Evolutionary conservation across 2,888 invertebrate species (phyloP), one percentile per base, ranked within the genome.

Genomic region (Brachycybe producta): DNA sequence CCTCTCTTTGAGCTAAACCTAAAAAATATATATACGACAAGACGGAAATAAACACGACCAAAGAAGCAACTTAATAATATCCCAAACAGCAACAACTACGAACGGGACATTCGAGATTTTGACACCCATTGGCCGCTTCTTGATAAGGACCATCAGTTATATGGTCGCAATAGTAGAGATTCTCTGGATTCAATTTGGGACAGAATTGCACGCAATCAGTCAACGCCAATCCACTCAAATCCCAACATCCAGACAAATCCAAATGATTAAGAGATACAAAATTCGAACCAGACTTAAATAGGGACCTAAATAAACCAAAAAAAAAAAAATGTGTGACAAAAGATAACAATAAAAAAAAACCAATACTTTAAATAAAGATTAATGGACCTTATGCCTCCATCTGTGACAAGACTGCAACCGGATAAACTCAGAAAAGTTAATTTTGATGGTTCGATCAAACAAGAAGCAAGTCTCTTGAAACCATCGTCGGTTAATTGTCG

Each of bases 401-500:
- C n/a, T n/a, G n/a, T n/a, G n/a, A n/a, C n/a, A n/a, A n/a, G n/a
- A n/a, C n/a, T n/a, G n/a, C n/a, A n/a, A n/a, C n/a, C n/a, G n/a
- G n/a, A n/a, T n/a, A n/a, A n/a, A n/a, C n/a, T n/a, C n/a, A n/a
- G n/a, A n/a, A n/a, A n/a, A n/a, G n/a, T n/a, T n/a, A n/a, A n/a
- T n/a, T n/a, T n/a, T n/a, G n/a, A n/a, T n/a, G n/a, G n/a, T n/a
- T n/a, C n/a, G n/a, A n/a, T n/a, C n/a, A n/a, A n/a, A n/a, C n/a
- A n/a, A n/a, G n/a, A n/a, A n/a, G n/a, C n/a, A n/a, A n/a, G n/a
- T n/a, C n/a, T n/a, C n/a, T n/a, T n/a, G n/a, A n/a, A n/a, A n/a
- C 43, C 15, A 42, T 30, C 21, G 27, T 30, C 43, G 32, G 13
- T 32, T 30, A 43, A 43, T n/a, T 43, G 13, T 43, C 43, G 1